Evolutionary conservation across 2,888 invertebrate species (phyloP), one percentile per base, ranked within the genome.

Genomic region (Drosophila subquinaria): DNA sequence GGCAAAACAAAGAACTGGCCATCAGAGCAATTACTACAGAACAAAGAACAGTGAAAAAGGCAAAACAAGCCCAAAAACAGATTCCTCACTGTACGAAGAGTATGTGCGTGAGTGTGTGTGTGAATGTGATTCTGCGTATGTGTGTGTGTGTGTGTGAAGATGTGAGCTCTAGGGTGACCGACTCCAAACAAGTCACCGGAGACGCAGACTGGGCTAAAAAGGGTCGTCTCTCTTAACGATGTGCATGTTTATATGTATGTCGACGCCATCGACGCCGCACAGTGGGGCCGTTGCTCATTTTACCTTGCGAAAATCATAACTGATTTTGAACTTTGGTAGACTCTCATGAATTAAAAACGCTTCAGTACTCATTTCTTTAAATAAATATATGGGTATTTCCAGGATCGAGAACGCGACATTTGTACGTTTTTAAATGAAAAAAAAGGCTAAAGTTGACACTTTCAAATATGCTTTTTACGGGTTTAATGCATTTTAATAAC

Each of bases 161-260:
- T 69, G 76, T 78, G 78, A 69, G 76, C 80, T 72, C 68, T 78
- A 75, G 74, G 75, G 65, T 82, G 66, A 76, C 82, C 76, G 69
- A 71, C 71, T 66, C 60, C 53, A 77, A 81, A 77, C 83, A 71
- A 81, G 69, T 83, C 78, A 64, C 48, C 62, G 56, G 69, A 64
- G 61, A 65, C 27, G 47, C 17, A 62, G 65, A 67, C 61, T 59
- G 62, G 53, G 61, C 63, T 66, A 53, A 74, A 71, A 75, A 81
- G 71, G 76, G 74, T 81, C 67, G 43, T 59, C 73, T 71, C 75
- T 73, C 75, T 82, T 82, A 85, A 85, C 80, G 83, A 85, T 80
- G 86, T 85, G 81, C 80, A 76, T 76, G 85, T 80, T 85, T 78
- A 86, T 76, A 76, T 74, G 68, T 76, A 76, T 74, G 68, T 61